Evolutionary conservation across 2,888 invertebrate genomes (phyloP), one percentile per base, ranked within the genome.

Genomic region (Lithodes maja): DNA sequence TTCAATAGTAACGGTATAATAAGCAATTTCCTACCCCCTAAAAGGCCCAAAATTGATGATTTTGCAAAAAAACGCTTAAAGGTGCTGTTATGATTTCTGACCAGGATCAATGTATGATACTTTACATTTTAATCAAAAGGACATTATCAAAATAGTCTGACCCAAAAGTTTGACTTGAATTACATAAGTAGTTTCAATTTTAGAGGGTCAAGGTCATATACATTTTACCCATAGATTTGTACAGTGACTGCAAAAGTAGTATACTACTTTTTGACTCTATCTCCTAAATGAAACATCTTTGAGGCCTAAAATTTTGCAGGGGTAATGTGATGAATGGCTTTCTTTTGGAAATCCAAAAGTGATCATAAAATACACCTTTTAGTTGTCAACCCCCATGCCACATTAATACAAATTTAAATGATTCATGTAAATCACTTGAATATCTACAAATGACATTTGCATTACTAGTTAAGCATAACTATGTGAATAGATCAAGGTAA

Each of bases 181-280:
- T 55, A 55, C 55, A 55, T 55, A 55, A 55, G 55, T 55, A 55
- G 55, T 55, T 55, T 55, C 55, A 55, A 55, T 55, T 55, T 17
- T n/a, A n/a, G 74, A 74, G 74, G n/a, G 74, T 74, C 15, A 74
- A 15, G 17, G 15, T 74, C 74, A 74, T 74, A 74, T 74, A 74
- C 3, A 74, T 74, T 74, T 17, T 74, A 74, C 74, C 74, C 74
- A 74, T 74, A 74, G 74, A 74, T 5, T 74, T 74, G 74, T 74
- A 74, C 74, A 74, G 74, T 74, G 74, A 74, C 74, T 74, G 74
- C 74, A 74, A 74, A 74, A 74, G 74, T 74, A 74, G 74, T 74
- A 74, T 74, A 74, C 74, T 74, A 74, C 74, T 74, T 74, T 15
- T 74, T 74, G n/a, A 74, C 74, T 74, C 74, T 74, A 74, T 74